Evolutionary conservation across 1,140 invertebrate species (phyloP), one percentile per base, ranked within the genome.

Genomic region (Drosophila subobscura): DNA sequence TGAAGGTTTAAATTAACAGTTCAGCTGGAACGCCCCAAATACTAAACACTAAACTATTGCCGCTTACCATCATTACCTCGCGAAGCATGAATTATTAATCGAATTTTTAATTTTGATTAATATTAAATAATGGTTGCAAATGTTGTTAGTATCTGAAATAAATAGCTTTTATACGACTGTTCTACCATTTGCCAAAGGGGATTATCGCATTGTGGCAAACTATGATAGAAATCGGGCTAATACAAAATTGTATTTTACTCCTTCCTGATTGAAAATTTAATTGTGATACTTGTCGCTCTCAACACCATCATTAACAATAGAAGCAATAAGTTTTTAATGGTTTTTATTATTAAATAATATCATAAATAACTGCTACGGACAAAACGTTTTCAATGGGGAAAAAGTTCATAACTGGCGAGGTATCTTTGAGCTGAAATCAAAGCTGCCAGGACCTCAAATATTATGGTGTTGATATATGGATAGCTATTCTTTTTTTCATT

Each of bases 271-370:
- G 3, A 33, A 22, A 5, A 40, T 33, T 29, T 3, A 8, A 4
- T 27, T 1, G 4, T 7, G 12, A 37, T 12, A 5, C 20, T 22
- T 22, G n/a, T 1, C 16, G 3, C 3, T 44, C 4, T n/a, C 4
- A 7, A 23, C 12, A 25, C 2, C 23, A 44, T 25, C n/a, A 14
- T 27, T 4, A 45, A 37, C 20, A 23, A 37, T 14, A 25, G 10
- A 12, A 8, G 0, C 5, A 40, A 7, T 41, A 5, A 20, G 1
- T 63, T 74, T 73, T 74, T 56, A 5, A 70, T 64, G 55, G 41
- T 77, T 86, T 85, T 70, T 68, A 70, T 70, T 77, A 88, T 77
- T 77, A 74, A 77, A 71, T 70, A 81, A 85, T 81, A 70, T 74
- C 68, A 74, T 52, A 50, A 37, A 71, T 64, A 80, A 77, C 73